Conservation (phyloP, 2,797 vertebrate species). For the Psittacula echo region DNA sequence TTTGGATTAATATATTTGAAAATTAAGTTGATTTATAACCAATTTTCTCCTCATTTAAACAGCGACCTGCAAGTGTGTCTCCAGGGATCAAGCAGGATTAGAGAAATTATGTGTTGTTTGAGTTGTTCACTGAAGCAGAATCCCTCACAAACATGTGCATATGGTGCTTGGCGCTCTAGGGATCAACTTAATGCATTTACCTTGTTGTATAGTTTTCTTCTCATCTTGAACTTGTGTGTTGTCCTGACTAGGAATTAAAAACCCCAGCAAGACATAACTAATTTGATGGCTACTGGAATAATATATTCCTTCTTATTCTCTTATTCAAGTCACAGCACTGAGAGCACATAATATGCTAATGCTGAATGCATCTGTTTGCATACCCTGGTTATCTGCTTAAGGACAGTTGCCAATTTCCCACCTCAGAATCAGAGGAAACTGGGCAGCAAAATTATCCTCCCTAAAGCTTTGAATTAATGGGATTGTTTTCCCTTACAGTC, state of each 20-base stretch:
- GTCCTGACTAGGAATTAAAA: background rate
- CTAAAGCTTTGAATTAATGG: background rate
- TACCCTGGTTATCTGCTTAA: background rate
- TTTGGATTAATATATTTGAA: slow-evolving; percentile 70
- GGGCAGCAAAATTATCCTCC: background rate
- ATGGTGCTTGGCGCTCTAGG: background rate
- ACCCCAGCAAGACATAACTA: background rate
- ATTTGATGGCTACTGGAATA: background rate
- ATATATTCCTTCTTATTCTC: background rate
- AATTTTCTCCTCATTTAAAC: slow-evolving; percentile 74
- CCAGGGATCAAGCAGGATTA: slow-evolving; percentile 48
- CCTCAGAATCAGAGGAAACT: background rate
- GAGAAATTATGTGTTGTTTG: slow-evolving; percentile 28
- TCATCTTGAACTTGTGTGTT: background rate
- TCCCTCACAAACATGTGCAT: background rate
- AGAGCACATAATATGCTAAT: background rate
- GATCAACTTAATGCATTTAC: background rate
- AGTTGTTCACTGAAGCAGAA: slow-evolving; percentile 19
- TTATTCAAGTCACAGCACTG: background rate
- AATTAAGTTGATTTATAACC: slow-evolving; percentile 76
- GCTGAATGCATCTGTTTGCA: background rate
- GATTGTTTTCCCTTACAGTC: background rate
- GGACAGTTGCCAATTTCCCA: background rate
- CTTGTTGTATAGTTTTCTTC: background rate
- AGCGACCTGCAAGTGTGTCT: slow-evolving; percentile 59